Evolutionary conservation across 2,888 invertebrate genomes (phyloP).

Genomic region (Leptura quadrifasciata): DNA sequence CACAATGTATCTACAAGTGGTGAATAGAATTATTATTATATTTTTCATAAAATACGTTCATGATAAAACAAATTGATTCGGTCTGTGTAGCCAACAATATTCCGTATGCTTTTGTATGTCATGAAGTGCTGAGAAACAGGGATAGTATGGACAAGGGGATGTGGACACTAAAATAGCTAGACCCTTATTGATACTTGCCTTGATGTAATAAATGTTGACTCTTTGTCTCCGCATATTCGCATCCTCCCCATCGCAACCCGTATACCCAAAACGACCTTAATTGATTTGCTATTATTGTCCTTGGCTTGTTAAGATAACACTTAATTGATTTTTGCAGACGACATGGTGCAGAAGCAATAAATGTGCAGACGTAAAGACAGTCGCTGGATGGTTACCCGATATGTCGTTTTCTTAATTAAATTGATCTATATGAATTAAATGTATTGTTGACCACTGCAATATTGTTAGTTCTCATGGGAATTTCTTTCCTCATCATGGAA

Average conservation of each 20-base stretch:
- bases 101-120: constrained; percentile 10
- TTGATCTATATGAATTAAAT: too few relatives aligned
- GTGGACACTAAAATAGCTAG: constrained; percentile 45
- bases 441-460: too few relatives aligned
- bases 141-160: constrained; percentile 46
- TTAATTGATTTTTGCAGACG: constrained; percentile 48
- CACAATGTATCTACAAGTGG: too few relatives aligned
- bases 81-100: not conserved
- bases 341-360: not conserved
- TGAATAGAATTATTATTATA: too few relatives aligned
- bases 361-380: not conserved
- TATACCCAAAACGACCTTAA: constrained; percentile 50
- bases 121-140: constrained; percentile 37
- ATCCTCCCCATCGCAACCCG: constrained; percentile 20
- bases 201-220: constrained; percentile 57
- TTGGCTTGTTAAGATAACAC: constrained; percentile 48
- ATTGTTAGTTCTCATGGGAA: too few relatives aligned
- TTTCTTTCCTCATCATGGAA: too few relatives aligned
- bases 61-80: not conserved
- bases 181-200: constrained; percentile 55
- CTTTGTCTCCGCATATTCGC: constrained; percentile 53
- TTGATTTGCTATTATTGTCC: constrained; percentile 53
- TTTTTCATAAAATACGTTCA: too few relatives aligned
- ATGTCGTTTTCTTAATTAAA: too few relatives aligned
- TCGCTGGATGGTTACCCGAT: too few relatives aligned